Conservation (phyloP, 2,113 vertebrate genomes). For the Numenius arquata region DNA sequence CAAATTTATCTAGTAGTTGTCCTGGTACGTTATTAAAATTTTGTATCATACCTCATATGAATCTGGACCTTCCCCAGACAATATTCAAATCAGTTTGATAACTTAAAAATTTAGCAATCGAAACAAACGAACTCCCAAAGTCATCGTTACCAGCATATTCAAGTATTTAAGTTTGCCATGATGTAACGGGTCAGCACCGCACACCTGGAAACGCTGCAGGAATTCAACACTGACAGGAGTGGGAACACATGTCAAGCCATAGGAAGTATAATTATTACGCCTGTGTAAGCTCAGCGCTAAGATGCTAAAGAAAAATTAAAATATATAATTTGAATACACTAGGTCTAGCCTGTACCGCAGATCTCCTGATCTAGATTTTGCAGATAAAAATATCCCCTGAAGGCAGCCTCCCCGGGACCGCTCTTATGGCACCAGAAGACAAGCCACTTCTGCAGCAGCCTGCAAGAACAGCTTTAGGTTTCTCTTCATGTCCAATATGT, state of each 20-base stretch:
- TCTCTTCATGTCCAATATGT: rapidly evolving
- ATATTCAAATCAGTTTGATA: not conserved
- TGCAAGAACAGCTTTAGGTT: too few species aligned
- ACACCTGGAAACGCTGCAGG: not conserved
- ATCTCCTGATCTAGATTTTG: not conserved
- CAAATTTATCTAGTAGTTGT: not conserved
- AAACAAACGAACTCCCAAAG: rapidly evolving
- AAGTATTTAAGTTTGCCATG: not conserved
- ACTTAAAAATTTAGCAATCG: not conserved
- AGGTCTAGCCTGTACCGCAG: not conserved
- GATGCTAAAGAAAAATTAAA: not conserved
- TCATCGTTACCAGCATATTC: not conserved
- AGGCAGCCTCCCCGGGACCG: not conserved
- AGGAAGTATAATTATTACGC: not conserved
- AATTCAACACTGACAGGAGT: not conserved
- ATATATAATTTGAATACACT: not conserved
- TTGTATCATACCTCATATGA: not conserved
- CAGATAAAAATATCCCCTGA: not conserved
- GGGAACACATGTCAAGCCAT: not conserved
- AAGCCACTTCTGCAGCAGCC: not conserved
- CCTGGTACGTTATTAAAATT: not conserved
- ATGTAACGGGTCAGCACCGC: not conserved
- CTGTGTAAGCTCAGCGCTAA: not conserved
- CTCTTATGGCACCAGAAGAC: not conserved
- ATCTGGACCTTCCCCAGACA: not conserved